Base-by-base conservation (phyloP, 1,140 invertebrate species). In the Agraylea sexmaculata region DNA sequence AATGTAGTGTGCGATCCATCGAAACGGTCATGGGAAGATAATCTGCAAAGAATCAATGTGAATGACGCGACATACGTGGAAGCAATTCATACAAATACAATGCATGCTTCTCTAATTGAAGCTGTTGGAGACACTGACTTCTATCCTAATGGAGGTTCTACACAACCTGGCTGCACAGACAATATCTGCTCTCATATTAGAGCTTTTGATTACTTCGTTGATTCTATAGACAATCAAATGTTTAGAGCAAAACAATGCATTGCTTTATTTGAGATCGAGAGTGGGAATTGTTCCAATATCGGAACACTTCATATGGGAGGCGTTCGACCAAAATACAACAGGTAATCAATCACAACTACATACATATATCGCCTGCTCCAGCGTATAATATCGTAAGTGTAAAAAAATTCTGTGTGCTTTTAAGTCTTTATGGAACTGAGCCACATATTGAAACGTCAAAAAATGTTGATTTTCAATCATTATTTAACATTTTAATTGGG, bases 81-180 rank as follows among this genome's bases (percentile, higher is more conserved):
- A 56, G 71, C 78, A 0, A 66, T 86, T 29, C 81, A 87, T 50
- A 77, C 81, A 0, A 75, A 77, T 42, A 69, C 64, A 23, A 73
- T 71, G 16, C 28, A 55, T 22, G 57, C 73, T 17, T 77, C 72
- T 18, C 63, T 72, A 46, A 59, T 60, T 35, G 54, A 55, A 1
- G 66, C 71, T 0, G 48, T 77, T 25, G 77, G 78, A n/a, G 60
- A 75, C 49, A 60, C 70, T n/a, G 78, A 85, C 52, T 83, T 80
- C 52, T 81, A 73, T 53, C 64, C 76, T 7, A 81, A 82, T 47
- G 77, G 77, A 21, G 77, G 75, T 3, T 41, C 46, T 4, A 36
- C 45, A 3, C 77, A 81, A 49, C 69, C 72, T 8, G 78, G 77
- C 11, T 82, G 78, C 35, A 36, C 22, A 23, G 15, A 35, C 10